Percentiles rank a stretch among this genome's conserved stretches.
phyloP scores from a whole-genome alignment of 2,113 vertebrate species.

The Osmerus mordax region DNA sequence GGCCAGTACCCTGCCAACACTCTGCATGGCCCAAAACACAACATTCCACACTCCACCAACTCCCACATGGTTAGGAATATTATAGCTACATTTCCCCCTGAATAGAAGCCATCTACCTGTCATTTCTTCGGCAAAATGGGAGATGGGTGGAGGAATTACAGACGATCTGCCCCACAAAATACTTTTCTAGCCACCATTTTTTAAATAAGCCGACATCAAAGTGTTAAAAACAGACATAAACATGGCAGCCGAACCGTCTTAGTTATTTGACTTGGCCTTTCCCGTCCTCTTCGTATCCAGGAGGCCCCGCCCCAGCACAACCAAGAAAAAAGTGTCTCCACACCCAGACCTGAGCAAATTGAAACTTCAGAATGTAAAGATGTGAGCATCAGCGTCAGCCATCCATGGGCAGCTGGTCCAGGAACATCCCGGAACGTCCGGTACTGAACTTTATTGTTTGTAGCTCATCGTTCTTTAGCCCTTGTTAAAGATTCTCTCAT shows the following conservation, averaged over 20 bases:
- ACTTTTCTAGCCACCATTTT: constrained; percentile 28
- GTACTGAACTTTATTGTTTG: no score
- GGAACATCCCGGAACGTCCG: no score
- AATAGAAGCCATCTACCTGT: constrained; percentile 39
- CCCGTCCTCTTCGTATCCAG: neutral
- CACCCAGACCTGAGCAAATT: constrained; percentile 15
- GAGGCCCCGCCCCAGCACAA: constrained; percentile 5
- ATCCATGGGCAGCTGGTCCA: no score
- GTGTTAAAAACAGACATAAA: constrained; percentile 44
- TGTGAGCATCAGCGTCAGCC: no score
- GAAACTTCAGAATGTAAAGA: neutral
- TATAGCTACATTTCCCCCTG: constrained; percentile 20
- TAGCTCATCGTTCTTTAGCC: constrained; percentile 19
- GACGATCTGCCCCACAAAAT: constrained; percentile 5
- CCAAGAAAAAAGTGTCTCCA: constrained; percentile 34
- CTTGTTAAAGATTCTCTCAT: neutral
- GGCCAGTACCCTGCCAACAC: constrained; percentile 18
- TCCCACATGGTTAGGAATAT: constrained; percentile 17
- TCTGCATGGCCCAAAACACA: constrained; percentile 42
- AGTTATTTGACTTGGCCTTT: constrained; percentile 54
- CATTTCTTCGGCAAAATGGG: constrained; percentile 39
- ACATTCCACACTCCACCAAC: constrained; percentile 31
- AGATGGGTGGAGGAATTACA: constrained; percentile 39
- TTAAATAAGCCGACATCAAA: constrained; percentile 33
- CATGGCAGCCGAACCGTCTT: constrained; percentile 29